Evolutionary conservation across 1,140 invertebrate species (phyloP).

Genomic region (Palaemon carinicauda): DNA sequence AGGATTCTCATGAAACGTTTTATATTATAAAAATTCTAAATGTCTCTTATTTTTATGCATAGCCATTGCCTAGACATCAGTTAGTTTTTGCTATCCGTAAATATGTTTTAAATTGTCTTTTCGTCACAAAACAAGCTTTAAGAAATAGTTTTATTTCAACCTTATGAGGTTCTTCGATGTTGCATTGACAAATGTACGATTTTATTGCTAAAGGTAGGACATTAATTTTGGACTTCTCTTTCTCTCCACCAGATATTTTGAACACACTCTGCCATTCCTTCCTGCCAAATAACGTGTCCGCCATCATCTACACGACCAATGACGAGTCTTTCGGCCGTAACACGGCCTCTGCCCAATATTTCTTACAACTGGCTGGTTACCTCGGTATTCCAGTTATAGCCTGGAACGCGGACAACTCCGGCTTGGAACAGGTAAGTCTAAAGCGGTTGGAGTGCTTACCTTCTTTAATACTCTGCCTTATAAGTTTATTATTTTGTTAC

Average conservation of each 20-base stretch:
- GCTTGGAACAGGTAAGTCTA: conserved; percentile 74
- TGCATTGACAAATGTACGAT: background rate
- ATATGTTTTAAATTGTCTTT: no score
- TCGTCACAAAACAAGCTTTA: no score
- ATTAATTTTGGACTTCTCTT: background rate
- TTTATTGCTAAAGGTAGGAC: background rate
- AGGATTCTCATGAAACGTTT: background rate
- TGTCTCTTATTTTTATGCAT: background rate
- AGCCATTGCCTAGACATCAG: background rate
- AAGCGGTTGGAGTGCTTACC: no score
- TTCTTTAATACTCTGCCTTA: no score
- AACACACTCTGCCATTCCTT: conserved; percentile 87
- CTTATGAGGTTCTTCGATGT: background rate
- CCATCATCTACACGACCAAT: conserved; percentile 93
- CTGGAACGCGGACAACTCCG: conserved; percentile 94
- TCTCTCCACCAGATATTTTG: conserved; percentile 63
- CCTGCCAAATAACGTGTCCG: conserved; percentile 85
- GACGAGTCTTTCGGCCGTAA: conserved; percentile 86
- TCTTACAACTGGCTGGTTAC: conserved; percentile 88
- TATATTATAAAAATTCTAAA: background rate
- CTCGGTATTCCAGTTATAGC: conserved; percentile 87
- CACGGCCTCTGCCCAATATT: conserved; percentile 92
- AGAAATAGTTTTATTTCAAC: no score
- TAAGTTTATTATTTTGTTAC: no score
- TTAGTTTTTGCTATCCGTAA: background rate